Evolutionary conservation across 2,797 vertebrate genomes (phyloP).

Genomic region (Gymnodraco acuticeps): DNA sequence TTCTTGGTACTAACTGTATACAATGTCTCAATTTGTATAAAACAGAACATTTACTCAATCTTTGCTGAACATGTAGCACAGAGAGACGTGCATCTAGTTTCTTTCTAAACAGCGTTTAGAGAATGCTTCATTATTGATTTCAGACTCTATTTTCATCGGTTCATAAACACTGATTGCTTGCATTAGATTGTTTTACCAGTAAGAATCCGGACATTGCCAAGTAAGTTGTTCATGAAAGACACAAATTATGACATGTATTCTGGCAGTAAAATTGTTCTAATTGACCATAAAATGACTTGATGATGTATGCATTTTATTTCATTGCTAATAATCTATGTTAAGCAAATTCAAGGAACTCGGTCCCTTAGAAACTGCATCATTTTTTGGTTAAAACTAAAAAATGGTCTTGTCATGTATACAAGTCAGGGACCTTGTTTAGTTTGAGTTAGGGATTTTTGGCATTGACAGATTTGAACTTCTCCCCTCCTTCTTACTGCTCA

Average conservation of each 20-base stretch:
- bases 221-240: slow-evolving; percentile 37
- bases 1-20: slow-evolving; percentile 30
- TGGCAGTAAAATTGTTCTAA: slow-evolving; percentile 41
- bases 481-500: slow-evolving; percentile 41
- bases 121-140: slow-evolving; percentile 35
- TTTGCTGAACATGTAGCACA: slow-evolving; percentile 6
- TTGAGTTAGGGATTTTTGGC: slow-evolving; percentile 58
- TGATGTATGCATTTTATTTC: slow-evolving; percentile 34
- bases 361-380: slow-evolving; percentile 13
- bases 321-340: slow-evolving; percentile 45
- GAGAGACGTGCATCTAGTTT: slow-evolving; percentile 49
- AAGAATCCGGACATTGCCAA: slow-evolving; percentile 15
- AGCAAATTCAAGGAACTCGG: slow-evolving; percentile 32
- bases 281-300: slow-evolving; percentile 19
- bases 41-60: slow-evolving; percentile 21
- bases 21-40: slow-evolving; percentile 36
- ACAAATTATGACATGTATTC: slow-evolving; percentile 54
- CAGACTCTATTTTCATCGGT: slow-evolving; percentile 43
- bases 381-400: slow-evolving; percentile 45
- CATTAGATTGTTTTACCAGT: slow-evolving; percentile 30
- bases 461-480: slow-evolving; percentile 59
- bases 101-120: slow-evolving; percentile 25
- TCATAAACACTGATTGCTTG: slow-evolving; percentile 52
- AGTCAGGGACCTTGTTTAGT: slow-evolving; percentile 53
- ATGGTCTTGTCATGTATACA: slow-evolving; percentile 31